These are phyloP conservation scores for Peromyscus attwateri DNA, from an alignment of 2,797 vertebrate species.

Conservation along the genomic window DNA sequence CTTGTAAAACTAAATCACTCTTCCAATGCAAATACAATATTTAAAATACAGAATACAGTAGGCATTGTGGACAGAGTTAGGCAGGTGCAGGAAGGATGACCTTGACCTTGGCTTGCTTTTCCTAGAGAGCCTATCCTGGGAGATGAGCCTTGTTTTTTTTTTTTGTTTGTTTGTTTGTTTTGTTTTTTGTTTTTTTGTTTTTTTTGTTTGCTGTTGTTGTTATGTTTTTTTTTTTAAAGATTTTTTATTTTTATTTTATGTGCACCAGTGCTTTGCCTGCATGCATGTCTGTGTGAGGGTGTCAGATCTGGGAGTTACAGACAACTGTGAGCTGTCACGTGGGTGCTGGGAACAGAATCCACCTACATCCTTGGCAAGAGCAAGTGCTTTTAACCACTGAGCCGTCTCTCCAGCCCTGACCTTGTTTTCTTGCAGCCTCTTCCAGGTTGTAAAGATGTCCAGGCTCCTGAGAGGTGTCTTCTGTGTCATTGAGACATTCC, in stretches of 20 bases:
- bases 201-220: background rate
- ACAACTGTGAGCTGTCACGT: background rate
- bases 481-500: constrained; percentile 72
- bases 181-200: background rate
- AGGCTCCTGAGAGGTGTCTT: constrained; percentile 67
- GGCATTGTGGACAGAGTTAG: too few species aligned
- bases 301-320: background rate
- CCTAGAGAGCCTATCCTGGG: background rate
- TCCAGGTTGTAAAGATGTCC: constrained; percentile 69
- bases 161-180: background rate
- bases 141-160: constrained; percentile 45
- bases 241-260: background rate
- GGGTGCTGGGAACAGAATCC: background rate
- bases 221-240: background rate
- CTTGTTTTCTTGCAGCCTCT: constrained; percentile 56
- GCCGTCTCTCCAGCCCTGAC: background rate
- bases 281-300: background rate
- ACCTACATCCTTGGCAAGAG: background rate
- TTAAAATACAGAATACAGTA: background rate
- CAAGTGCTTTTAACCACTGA: background rate
- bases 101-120: background rate
- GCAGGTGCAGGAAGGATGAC: background rate
- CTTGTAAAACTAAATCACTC: background rate
- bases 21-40: background rate
- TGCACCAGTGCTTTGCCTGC: background rate